Conservation (phyloP, 2,113 vertebrate genomes). For the Prinia subflava region DNA sequence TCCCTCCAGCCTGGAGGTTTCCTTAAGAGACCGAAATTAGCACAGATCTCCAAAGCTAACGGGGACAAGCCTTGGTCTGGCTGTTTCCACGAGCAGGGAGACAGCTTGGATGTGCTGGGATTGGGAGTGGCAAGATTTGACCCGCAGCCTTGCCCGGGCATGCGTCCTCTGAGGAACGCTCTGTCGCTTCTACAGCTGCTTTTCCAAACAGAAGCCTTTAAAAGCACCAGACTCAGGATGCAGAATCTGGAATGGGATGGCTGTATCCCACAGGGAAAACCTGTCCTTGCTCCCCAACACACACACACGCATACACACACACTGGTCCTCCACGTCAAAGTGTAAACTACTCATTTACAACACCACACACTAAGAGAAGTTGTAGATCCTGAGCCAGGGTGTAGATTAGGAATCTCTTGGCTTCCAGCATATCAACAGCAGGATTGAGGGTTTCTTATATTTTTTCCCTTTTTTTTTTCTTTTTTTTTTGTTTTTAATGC, state of each 20-base stretch:
- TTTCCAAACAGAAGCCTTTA: neutral
- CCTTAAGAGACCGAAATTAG: neutral
- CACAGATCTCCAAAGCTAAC: neutral
- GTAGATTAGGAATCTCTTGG: conserved; percentile 6
- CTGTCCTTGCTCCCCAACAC: neutral
- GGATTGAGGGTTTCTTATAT: neutral
- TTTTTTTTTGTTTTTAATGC: neutral
- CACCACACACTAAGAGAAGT: neutral
- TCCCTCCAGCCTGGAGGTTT: neutral
- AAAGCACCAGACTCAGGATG: neutral
- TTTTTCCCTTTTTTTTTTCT: fast-evolving
- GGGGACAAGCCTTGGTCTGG: neutral
- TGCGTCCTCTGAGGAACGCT: neutral
- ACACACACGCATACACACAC: neutral
- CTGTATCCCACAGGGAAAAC: neutral
- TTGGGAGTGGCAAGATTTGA: neutral
- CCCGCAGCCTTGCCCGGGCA: neutral
- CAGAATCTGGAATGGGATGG: neutral
- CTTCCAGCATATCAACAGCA: conserved; percentile 33
- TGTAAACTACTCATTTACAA: neutral
- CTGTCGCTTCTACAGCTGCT: neutral
- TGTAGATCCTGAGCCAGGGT: conserved; percentile 22
- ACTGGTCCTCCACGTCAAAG: neutral
- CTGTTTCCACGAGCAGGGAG: neutral
- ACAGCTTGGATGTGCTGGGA: neutral